Conservation (phyloP, 2,888 invertebrate genomes). For the Drosophila monieri region DNA sequence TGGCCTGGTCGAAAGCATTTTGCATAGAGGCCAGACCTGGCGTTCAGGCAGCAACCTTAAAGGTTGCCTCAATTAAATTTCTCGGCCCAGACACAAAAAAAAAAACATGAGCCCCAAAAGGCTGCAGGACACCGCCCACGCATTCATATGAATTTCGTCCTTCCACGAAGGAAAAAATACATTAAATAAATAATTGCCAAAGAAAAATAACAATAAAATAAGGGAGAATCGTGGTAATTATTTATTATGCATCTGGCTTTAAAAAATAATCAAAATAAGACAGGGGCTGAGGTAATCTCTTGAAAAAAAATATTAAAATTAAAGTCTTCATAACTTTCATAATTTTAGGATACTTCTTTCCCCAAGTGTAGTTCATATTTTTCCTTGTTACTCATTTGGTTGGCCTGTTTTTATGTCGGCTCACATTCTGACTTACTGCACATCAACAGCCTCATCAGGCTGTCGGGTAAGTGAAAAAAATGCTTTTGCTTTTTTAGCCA, state of each 20-base stretch:
- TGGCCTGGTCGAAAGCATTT: conserved; percentile 53
- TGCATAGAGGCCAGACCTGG: conserved; percentile 52
- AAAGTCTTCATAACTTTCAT: too few relatives aligned
- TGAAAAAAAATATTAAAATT: too few relatives aligned
- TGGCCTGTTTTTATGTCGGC: conserved; percentile 43
- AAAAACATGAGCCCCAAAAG: conserved; percentile 7
- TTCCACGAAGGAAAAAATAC: conserved; percentile 17
- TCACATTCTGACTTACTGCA: conserved; percentile 66
- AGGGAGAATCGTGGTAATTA: not conserved
- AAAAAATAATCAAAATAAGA: not conserved
- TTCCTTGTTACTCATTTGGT: conserved; percentile 29
- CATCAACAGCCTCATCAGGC: conserved; percentile 62
- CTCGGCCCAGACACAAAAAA: conserved; percentile 34
- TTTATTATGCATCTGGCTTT: not conserved
- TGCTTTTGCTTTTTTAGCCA: conserved; percentile 41
- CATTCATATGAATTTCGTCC: conserved; percentile 52
- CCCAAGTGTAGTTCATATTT: conserved; percentile 25
- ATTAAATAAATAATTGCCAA: not conserved
- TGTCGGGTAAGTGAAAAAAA: conserved; percentile 65
- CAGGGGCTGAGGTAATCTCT: not conserved
- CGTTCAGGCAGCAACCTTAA: conserved; percentile 55
- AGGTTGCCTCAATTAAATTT: conserved; percentile 74
- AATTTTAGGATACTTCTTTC: not conserved
- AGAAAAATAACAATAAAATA: not conserved
- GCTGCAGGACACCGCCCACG: conserved; percentile 25